A percentile compares a stretch with the other conserved stretches of the same genome.
These are phyloP conservation scores for Equus przewalskii DNA, from an alignment of 2,113 vertebrate species.

Conservation along the genomic window DNA sequence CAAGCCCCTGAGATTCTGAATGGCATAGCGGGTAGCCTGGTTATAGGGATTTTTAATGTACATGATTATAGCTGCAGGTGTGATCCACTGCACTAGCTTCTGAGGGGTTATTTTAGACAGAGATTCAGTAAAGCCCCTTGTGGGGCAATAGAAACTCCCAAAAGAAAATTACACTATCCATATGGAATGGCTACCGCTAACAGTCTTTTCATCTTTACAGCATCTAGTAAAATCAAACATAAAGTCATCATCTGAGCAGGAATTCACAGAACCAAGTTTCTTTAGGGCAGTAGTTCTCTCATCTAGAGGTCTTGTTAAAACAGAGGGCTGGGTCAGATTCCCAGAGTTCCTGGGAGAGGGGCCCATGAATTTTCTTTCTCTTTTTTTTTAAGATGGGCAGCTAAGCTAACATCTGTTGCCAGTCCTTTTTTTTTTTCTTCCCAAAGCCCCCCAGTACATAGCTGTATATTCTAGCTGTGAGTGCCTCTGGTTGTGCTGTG, in stretches of 20 bases:
- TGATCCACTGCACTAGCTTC: background rate
- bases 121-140: background rate
- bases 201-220: background rate
- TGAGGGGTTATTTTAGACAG: background rate
- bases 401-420: no score
- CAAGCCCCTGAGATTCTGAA: background rate
- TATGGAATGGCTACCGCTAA: background rate
- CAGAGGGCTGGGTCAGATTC: background rate
- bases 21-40: background rate
- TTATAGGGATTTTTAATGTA: background rate
- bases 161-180: background rate
- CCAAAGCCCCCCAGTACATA: no score
- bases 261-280: background rate
- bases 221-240: background rate
- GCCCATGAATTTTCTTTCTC: background rate
- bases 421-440: no score
- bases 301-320: background rate
- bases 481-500: no score
- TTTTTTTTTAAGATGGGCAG: no score
- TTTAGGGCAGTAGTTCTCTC: background rate
- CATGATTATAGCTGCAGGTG: background rate
- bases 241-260: background rate
- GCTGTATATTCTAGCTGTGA: no score
- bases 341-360: background rate
- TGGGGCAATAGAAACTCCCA: background rate